These are phyloP conservation scores for Turritopsis dohrnii DNA, from an alignment of 30 jellyfish, hydroid and myxozoan genomes.

Conservation along the genomic window DNA sequence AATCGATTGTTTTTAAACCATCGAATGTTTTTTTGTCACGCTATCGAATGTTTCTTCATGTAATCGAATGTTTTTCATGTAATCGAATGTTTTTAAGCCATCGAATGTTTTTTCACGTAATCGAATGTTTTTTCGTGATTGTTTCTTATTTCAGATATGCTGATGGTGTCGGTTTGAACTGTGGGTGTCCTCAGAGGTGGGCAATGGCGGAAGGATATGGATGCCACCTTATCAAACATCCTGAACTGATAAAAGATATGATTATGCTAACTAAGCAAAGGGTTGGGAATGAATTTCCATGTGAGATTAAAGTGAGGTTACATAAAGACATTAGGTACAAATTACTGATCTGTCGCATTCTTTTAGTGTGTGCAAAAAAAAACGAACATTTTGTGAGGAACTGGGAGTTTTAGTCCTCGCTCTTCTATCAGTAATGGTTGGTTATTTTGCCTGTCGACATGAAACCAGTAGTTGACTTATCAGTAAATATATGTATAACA, in stretches of 20 bases:
- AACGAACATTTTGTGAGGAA: too few species aligned
- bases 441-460: too few species aligned
- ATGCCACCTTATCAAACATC: constrained; percentile 66
- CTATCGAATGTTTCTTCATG: too few species aligned
- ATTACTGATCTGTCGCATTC: too few species aligned
- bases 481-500: background rate
- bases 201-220: constrained; percentile 98
- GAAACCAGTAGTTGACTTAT: background rate
- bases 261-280: constrained; percentile 54
- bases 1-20: too few species aligned
- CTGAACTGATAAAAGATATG: constrained; percentile 75
- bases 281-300: constrained; percentile 55
- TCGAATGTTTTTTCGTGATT: background rate
- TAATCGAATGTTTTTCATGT: background rate
- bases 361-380: too few species aligned
- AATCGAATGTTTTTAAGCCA: background rate
- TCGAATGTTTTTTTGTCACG: too few species aligned
- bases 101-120: background rate
- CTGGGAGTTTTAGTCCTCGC: background rate
- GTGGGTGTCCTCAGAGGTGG: constrained; percentile 99
- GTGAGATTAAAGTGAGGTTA: constrained; percentile 77
- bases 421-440: background rate
- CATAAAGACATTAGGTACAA: constrained; percentile 73
- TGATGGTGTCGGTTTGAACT: constrained; percentile 93
- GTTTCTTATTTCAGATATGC: constrained; percentile 32